phyloP scores from a whole-genome alignment of 2,113 vertebrate species.

The Gobius niger region DNA sequence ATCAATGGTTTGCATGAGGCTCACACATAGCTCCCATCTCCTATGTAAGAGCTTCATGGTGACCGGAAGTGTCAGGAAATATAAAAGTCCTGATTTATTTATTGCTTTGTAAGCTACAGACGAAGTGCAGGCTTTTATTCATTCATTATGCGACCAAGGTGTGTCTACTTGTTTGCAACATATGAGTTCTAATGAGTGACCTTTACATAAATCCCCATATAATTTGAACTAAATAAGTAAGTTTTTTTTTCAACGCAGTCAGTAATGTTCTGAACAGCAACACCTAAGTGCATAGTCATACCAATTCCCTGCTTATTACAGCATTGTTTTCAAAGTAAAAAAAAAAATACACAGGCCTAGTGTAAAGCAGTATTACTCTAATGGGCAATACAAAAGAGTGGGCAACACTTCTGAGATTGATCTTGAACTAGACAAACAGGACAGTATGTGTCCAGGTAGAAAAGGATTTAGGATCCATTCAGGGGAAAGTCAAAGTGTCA shows the following conservation, averaged over 20 bases:
- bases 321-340: no score
- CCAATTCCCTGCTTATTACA: no score
- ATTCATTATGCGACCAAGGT: neutral
- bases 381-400: no score
- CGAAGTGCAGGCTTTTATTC: neutral
- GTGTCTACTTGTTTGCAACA: no score
- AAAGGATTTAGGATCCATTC: constrained; percentile 49
- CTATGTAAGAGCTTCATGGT: constrained; percentile 18
- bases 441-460: neutral
- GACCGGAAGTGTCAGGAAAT: constrained; percentile 4
- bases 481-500: constrained; percentile 39
- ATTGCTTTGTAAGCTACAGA: neutral
- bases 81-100: neutral
- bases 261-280: no score
- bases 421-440: constrained; percentile 32
- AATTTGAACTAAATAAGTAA: no score
- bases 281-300: no score
- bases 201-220: no score
- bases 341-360: no score
- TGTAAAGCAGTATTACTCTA: neutral
- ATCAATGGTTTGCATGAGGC: neutral
- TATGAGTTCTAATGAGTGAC: no score
- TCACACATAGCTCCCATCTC: neutral
- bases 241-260: no score
- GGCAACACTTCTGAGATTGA: constrained; percentile 29